phyloP scores from a whole-genome alignment of 2,888 invertebrate genomes.

The Coenonympha arcania region DNA sequence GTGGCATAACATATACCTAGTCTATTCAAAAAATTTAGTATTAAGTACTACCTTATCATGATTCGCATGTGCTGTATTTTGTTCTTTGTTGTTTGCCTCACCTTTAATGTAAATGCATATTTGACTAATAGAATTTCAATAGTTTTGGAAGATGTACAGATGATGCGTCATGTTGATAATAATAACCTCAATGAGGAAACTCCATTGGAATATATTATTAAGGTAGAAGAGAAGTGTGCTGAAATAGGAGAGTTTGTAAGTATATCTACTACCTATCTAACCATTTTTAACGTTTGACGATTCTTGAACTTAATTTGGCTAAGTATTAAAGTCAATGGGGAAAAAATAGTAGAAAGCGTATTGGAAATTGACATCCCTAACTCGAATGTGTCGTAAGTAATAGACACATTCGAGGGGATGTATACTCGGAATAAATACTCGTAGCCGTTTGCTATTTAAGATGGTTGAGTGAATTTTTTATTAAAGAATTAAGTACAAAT shows the following conservation, averaged over 20 bases:
- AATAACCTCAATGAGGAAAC: background rate
- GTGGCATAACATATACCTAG: background rate
- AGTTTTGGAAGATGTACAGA: background rate
- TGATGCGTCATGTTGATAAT: background rate
- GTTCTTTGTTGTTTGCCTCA: background rate
- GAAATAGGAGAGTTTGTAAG: slow-evolving; percentile 17
- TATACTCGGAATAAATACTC: too few relatives aligned
- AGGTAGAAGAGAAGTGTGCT: slow-evolving; percentile 8
- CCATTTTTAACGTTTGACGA: too few relatives aligned
- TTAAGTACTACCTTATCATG: slow-evolving; percentile 1
- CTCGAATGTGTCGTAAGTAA: too few relatives aligned
- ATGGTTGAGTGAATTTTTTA: too few relatives aligned
- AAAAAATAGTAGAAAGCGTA: too few relatives aligned
- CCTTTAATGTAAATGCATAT: background rate
- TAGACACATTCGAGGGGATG: too few relatives aligned
- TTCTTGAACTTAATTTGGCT: too few relatives aligned
- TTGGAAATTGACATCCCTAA: too few relatives aligned
- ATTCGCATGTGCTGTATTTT: background rate
- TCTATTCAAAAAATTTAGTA: background rate
- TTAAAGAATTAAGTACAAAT: too few relatives aligned
- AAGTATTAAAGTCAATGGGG: too few relatives aligned
- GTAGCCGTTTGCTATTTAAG: too few relatives aligned
- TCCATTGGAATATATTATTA: background rate
- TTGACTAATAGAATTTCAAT: background rate
- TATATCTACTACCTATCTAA: background rate